Evolutionary conservation across 2,113 vertebrate species (phyloP).

Genomic region (Proteles cristata): DNA sequence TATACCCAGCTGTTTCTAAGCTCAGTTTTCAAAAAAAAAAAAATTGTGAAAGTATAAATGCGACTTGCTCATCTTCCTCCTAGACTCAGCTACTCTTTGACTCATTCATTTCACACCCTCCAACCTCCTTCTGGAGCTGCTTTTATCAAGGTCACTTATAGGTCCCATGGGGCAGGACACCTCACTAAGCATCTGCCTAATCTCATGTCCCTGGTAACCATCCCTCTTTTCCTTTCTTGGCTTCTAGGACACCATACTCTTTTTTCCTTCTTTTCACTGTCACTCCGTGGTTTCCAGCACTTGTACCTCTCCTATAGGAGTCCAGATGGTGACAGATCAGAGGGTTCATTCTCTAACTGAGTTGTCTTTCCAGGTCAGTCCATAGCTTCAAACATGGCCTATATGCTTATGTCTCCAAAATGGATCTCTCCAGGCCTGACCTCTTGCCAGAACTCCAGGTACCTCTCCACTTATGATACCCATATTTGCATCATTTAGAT

Average conservation of each 20-base stretch:
- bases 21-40: conserved; percentile 27
- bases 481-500: not conserved
- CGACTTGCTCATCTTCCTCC: not conserved
- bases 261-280: not conserved
- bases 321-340: not conserved
- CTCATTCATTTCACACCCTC: not conserved
- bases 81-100: not conserved
- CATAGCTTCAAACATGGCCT: not conserved
- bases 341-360: not conserved
- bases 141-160: not conserved
- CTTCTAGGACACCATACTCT: not conserved
- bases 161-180: not conserved
- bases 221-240: not conserved
- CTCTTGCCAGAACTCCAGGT: not conserved
- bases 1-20: not conserved
- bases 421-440: not conserved
- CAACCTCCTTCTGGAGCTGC: not conserved
- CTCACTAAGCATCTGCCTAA: not conserved
- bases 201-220: not conserved
- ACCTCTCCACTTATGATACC: not conserved
- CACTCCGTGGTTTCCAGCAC: not conserved
- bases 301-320: not conserved
- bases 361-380: not conserved
- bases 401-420: not conserved
- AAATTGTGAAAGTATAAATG: not conserved